Evolutionary conservation across 2,113 vertebrate species (phyloP), one percentile per base, ranked within the genome.

Genomic region (Aythya baeri): DNA sequence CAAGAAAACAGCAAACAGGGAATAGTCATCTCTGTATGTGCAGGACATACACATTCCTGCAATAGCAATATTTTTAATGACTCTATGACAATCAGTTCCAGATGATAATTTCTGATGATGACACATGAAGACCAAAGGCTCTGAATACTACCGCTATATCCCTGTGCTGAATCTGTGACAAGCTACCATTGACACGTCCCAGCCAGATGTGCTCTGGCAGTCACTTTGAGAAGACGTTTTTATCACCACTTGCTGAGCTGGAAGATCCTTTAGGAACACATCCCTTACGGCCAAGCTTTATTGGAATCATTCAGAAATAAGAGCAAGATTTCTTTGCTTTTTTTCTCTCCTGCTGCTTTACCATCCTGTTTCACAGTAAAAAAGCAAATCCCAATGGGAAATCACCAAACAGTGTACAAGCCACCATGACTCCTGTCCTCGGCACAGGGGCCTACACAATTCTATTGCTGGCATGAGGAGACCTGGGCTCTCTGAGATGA

Each of bases 41-140:
- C 12, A 3, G 9, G 22, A n/a, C 9, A 44, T n/a, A 46, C 0
- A 0, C 26, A 2, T 18, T 44, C 23, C 50, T 74, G 55, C 68
- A 80, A 31, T 6, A 62, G 52, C 38, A 63, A 9, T 72, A 61
- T 17, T 85, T 88, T 84, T 74, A 34, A 70, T 71, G 74, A 31
- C 43, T 52, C n/a, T 50, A 74, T 81, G n/a, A 70, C 14, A 54
- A 67, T 49, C 44, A 63, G 2, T 67, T 66, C n/a, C 71, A 62
- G 34, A 27, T 68, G 20, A 32, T 80, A 63, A 46, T 44, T 77
- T 80, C 29, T 58, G 58, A 15, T 9, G 43, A 41, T 63, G 74
- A 29, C 21, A 34, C 15, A 23, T 2, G 4, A 58, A 83, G 61
- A 34, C 32, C 18, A 36, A 25, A 55, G 49, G 25, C 22, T 81